Evolutionary conservation across 2,797 vertebrate genomes (phyloP), one percentile per base, ranked within the genome.

Genomic region (Tachyglossus aculeatus): DNA sequence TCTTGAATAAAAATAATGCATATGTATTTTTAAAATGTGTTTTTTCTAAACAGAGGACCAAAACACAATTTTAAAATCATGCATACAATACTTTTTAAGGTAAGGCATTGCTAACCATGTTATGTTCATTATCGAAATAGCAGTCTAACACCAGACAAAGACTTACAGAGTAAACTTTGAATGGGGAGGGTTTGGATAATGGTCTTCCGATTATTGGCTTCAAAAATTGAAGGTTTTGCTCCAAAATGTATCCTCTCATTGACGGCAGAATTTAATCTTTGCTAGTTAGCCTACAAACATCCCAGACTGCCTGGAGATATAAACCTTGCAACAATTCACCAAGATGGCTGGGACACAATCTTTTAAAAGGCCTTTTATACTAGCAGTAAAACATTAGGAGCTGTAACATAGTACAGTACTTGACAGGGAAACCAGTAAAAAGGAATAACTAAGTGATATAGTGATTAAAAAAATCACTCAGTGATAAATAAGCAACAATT

Each of bases 141-240:
- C 39, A 63, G 54, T 74, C 69, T 72, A 50, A 74, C 79, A 50
- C 72, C 61, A 47, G 47, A 50, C 39, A 40, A 72, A 78, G 56
- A 51, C 4, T 22, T n/a, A 70, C 29, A 43, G 68, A 51, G 2
- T 5, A 1, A 37, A 73, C 56, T 73, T 78, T 36, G 9, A 9
- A 33, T 67, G 45, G 76, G 63, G 58, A 52, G 3, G 34, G 36
- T 14, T 29, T 50, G 48, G 29, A 55, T 25, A 56, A 67, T 14
- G 56, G 59, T 47, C 29, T 15, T 58, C 44, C 71, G 53, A 60
- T 21, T 32, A 53, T 57, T 57, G 50, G 45, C 51, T 71, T 31
- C 67, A 67, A 64, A 32, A 52, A 73, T 56, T 67, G 67, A 70
- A 68, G 66, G 29, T 18, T 37, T 45, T 65, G 56, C n/a, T 33